These are phyloP conservation scores for Halocynthia aurantium DNA, from an alignment of 23 tunicate species.

Conservation along the genomic window DNA sequence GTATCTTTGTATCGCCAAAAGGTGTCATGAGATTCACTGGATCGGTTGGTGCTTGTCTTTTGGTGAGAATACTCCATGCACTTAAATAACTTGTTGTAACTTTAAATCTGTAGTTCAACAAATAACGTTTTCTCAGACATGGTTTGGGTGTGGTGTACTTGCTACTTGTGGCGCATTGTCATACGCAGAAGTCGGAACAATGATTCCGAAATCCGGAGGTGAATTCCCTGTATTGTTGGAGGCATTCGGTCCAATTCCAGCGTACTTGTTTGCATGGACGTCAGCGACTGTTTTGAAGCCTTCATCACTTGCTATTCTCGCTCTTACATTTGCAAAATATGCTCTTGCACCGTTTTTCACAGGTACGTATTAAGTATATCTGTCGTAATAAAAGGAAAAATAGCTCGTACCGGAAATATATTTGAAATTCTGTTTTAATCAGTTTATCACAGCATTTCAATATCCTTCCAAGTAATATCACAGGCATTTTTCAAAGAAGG, in stretches of 20 bases:
- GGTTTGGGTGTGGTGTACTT: conserved; percentile 85
- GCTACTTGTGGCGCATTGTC: conserved; percentile 91
- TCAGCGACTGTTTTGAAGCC: conserved; percentile 80
- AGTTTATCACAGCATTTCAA: background rate
- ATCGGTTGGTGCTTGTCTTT: conserved; percentile 59
- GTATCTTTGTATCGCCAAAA: conserved; percentile 96
- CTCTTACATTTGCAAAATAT: conserved; percentile 91
- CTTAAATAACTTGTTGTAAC: too few relatives aligned
- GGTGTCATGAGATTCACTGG: conserved; percentile 82
- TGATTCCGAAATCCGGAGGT: conserved; percentile 98
- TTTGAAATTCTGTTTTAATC: background rate
- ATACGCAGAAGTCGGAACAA: conserved; percentile 96
- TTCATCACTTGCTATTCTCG: conserved; percentile 73
- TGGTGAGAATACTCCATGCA: conserved; percentile 36
- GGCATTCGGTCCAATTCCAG: conserved; percentile 90
- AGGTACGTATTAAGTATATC: conserved; percentile 1
- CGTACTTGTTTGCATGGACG: conserved; percentile 98
- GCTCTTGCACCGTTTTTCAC: conserved; percentile 53
- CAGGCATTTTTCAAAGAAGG: too few relatives aligned
- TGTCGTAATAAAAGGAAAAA: background rate
- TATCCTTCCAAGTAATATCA: background rate
- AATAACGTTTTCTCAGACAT: conserved; percentile 31
- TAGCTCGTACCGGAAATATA: background rate
- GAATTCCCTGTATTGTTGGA: conserved; percentile 90
- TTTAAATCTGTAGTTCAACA: too few relatives aligned